A percentile compares a stretch with the other conserved stretches of the same genome.
These are phyloP conservation scores for Darevskia nairensis DNA, from an alignment of 2,797 vertebrate species.

Conservation along the genomic window DNA sequence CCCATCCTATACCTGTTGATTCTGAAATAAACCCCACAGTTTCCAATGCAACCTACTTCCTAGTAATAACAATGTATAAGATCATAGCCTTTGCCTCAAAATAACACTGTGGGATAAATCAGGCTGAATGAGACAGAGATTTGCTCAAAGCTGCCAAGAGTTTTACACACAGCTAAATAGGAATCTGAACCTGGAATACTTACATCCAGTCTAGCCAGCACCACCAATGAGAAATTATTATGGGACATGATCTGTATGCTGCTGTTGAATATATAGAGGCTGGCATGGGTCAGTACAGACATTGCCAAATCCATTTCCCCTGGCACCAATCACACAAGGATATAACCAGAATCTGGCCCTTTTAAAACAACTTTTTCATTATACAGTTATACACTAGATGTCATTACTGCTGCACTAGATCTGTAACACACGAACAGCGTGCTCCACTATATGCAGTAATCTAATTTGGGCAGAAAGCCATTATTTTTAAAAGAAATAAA, in stretches of 20 bases:
- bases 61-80: not conserved
- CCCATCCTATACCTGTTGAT: not conserved
- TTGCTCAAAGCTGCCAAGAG: not conserved
- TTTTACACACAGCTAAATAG: not conserved
- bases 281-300: not conserved
- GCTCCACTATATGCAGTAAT: constrained; percentile 42
- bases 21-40: not conserved
- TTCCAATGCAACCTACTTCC: constrained; percentile 1
- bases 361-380: constrained; percentile 34
- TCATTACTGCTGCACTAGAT: constrained; percentile 44
- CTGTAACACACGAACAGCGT: constrained; percentile 55
- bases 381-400: constrained; percentile 59
- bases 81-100: not conserved
- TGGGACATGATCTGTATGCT: not conserved
- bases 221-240: not conserved
- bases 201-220: not conserved
- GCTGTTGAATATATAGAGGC: not conserved
- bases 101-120: not conserved
- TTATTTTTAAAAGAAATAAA: constrained; percentile 6
- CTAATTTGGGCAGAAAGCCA: constrained; percentile 75
- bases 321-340: not conserved
- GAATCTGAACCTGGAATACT: not conserved
- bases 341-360: constrained; percentile 8
- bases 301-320: not conserved
- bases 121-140: not conserved